Evolutionary conservation across 2,113 vertebrate species (phyloP).

Genomic region (Hippoglossus stenolepis): DNA sequence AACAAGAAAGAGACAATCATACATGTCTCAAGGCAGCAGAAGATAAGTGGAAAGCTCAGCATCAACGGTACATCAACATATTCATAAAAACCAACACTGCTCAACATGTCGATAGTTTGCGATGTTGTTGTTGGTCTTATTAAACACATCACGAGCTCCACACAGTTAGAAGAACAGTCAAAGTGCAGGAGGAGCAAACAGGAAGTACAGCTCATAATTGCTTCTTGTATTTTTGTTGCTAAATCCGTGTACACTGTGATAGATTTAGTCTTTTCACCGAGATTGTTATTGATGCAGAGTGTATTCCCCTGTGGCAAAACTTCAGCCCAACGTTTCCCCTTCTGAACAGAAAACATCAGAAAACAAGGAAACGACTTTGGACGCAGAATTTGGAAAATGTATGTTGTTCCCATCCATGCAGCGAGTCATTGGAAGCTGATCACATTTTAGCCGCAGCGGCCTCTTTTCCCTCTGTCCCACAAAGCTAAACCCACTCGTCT

Average conservation of each 20-base stretch:
- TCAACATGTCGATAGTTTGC: background rate
- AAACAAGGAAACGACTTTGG: slow-evolving; percentile 33
- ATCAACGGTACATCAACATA: too few species aligned
- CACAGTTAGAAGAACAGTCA: background rate
- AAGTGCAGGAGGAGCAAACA: background rate
- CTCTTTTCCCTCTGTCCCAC: slow-evolving; percentile 19
- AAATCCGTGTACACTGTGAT: background rate
- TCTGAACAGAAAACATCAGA: slow-evolving; percentile 46
- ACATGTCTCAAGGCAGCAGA: too few species aligned
- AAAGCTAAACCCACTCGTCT: slow-evolving; percentile 47
- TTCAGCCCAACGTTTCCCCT: slow-evolving; percentile 18
- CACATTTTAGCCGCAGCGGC: slow-evolving; percentile 32
- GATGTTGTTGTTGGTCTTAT: background rate
- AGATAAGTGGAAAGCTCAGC: too few species aligned
- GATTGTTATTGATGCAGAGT: slow-evolving; percentile 28
- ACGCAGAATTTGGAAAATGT: slow-evolving; percentile 38
- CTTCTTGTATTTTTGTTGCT: background rate
- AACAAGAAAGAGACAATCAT: background rate
- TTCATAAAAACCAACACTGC: too few species aligned
- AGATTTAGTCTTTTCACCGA: slow-evolving; percentile 6
- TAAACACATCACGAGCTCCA: background rate
- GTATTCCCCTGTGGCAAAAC: slow-evolving; percentile 12
- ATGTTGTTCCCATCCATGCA: slow-evolving; percentile 36
- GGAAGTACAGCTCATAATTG: background rate
- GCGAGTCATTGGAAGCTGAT: slow-evolving; percentile 36